Conservation (phyloP, 2,888 invertebrate species). For the Mycalesis mineus region DNA sequence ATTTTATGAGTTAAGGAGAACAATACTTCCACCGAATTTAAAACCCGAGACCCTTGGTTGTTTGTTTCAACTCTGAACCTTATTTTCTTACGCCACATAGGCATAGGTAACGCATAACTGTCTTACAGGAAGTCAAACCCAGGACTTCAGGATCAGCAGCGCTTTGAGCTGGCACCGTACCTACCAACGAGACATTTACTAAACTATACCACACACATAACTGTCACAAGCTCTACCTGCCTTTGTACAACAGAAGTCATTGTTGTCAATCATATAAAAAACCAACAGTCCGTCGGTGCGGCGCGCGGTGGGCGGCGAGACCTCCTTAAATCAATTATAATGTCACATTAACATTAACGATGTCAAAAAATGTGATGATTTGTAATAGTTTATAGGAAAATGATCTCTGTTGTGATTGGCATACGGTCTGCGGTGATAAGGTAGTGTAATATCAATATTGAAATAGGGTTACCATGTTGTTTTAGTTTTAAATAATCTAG, state of each 20-base stretch:
- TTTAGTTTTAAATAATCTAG: neutral
- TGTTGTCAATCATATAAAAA: conserved; percentile 25
- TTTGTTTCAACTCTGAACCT: no score
- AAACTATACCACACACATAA: neutral
- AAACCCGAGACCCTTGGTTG: no score
- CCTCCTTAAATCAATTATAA: conserved; percentile 38
- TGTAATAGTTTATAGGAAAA: conserved; percentile 8
- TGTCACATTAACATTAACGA: conserved; percentile 37
- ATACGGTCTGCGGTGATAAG: conserved; percentile 5
- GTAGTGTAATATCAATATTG: conserved; percentile 2
- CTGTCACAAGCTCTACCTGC: neutral
- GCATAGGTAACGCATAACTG: no score
- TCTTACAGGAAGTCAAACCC: no score
- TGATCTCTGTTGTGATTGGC: neutral
- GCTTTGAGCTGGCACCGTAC: no score
- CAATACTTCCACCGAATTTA: no score
- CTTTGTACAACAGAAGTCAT: conserved; percentile 4
- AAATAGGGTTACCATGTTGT: neutral
- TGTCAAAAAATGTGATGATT: conserved; percentile 29
- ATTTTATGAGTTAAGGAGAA: no score
- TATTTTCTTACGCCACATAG: no score
- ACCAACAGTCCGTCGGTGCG: conserved; percentile 12
- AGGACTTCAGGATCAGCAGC: no score
- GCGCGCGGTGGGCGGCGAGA: conserved; percentile 32
- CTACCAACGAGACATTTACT: no score